Evolutionary conservation across 1,140 invertebrate species (phyloP).

Genomic region (Zophobas atratus): DNA sequence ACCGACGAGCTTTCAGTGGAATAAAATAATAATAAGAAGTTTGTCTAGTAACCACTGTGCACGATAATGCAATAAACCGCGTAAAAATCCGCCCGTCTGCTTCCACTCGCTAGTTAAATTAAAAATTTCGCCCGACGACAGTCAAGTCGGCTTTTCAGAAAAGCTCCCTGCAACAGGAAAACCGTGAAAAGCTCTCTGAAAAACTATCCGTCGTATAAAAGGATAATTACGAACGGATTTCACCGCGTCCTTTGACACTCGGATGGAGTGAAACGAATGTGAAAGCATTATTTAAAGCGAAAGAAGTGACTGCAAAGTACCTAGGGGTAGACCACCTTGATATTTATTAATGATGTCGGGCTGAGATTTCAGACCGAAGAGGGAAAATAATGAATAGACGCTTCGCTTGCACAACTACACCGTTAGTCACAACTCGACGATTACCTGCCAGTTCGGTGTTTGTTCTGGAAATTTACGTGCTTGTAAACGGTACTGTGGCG

Average conservation of each 20-base stretch:
- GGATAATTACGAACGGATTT: constrained; percentile 24
- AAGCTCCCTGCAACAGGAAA: no score
- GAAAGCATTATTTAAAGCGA: constrained; percentile 28
- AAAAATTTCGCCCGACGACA: no score
- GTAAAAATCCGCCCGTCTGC: no score
- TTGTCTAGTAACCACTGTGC: no score
- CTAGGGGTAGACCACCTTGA: constrained; percentile 32
- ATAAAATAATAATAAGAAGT: no score
- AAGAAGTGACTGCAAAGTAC: constrained; percentile 22
- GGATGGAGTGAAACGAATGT: constrained; percentile 24
- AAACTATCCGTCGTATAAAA: neutral
- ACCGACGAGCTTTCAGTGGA: no score
- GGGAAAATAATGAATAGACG: constrained; percentile 21
- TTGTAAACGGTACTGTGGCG: constrained; percentile 12
- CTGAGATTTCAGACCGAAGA: constrained; percentile 20
- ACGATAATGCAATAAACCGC: no score
- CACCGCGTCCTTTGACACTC: constrained; percentile 25
- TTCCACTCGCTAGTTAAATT: no score
- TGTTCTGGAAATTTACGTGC: constrained; percentile 21
- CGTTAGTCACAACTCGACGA: constrained; percentile 25
- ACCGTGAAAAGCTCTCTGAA: neutral
- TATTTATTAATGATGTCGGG: constrained; percentile 36
- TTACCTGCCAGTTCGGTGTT: constrained; percentile 33
- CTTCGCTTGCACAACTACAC: constrained; percentile 17
- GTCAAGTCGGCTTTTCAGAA: neutral